Conservation (phyloP, 92 coral and sea anemone species). For the Meandrina meandrites region DNA sequence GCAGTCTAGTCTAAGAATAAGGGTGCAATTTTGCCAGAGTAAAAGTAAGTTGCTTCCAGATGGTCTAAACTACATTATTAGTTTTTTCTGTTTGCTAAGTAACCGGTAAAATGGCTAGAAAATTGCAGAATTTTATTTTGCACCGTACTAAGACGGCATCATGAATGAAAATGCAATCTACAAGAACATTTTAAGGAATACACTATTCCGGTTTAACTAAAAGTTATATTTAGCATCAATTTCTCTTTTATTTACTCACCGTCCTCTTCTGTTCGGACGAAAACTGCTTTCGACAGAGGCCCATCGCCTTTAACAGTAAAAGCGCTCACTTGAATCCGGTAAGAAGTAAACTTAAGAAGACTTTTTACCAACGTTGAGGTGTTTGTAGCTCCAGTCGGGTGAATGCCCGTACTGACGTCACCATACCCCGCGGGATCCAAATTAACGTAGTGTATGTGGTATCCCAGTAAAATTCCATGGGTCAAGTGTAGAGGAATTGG, state of each 20-base stretch:
- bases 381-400: slow-evolving; percentile 24
- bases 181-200: too few species aligned
- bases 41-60: too few species aligned
- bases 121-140: too few species aligned
- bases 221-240: too few species aligned
- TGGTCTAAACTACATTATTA: too few species aligned
- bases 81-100: too few species aligned
- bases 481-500: slow-evolving; percentile 62
- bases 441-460: slow-evolving; percentile 56
- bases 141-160: too few species aligned
- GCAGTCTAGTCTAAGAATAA: too few species aligned
- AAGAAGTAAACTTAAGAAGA: slow-evolving; percentile 72
- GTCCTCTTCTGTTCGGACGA: slow-evolving; percentile 73
- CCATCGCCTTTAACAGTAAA: slow-evolving; percentile 83
- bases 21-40: too few species aligned
- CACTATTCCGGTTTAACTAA: too few species aligned
- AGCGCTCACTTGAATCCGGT: slow-evolving; percentile 74
- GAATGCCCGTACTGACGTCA: slow-evolving; percentile 24
- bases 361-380: slow-evolving; percentile 45
- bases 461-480: slow-evolving; percentile 80
- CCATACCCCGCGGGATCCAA: slow-evolving; percentile 26
- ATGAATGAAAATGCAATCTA: too few species aligned
- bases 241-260: slow-evolving; percentile 49
- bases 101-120: too few species aligned
- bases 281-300: slow-evolving; percentile 43